Evolutionary conservation across 2,797 vertebrate species (phyloP), one percentile per base, ranked within the genome.

Genomic region (Melopsittacus undulatus): DNA sequence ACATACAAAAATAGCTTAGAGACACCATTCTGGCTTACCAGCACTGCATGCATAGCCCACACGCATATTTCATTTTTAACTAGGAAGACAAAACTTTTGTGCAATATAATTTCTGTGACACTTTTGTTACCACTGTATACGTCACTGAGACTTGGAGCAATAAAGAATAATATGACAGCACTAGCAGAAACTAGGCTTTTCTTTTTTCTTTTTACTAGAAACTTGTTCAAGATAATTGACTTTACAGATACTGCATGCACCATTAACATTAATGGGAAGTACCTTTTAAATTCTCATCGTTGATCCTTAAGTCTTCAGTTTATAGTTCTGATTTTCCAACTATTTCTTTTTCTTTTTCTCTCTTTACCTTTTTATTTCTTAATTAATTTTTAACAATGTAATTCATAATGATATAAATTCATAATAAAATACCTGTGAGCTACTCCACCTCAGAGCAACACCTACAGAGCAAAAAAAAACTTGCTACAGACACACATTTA

Each of bases 1-100:
- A 92, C n/a, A 61, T 83, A 95, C 90, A 96, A 87, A 95, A 96
- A 94, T 62, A 92, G 92, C 95, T 92, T 92, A 92, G 64, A 80
- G 93, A 91, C 88, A 89, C 69, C 79, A 87, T 90, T 97, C 69
- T 87, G 78, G 75, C 81, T 91, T 87, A 72, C 61, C 72, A 83
- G 90, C 76, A 89, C 69, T 36, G 89, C 89, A 91, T 93, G 90
- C 88, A 61, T 54, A 87, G 85, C 61, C 86, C 76, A 66, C 70
- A 84, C 80, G 46, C 30, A 30, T 80, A 94, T 90, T 96, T 94
- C 70, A 90, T 77, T 90, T 82, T 51, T 92, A 94, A 90, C 67
- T 94, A 72, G 0, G 42, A 87, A 92, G 64, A 82, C 61, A 78
- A 92, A 96, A 94, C 52, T 88, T 91, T 38, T 72, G 32, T 51